Conservation (phyloP, 64 coral and sea anemone species). For the Anthopleura sola region DNA sequence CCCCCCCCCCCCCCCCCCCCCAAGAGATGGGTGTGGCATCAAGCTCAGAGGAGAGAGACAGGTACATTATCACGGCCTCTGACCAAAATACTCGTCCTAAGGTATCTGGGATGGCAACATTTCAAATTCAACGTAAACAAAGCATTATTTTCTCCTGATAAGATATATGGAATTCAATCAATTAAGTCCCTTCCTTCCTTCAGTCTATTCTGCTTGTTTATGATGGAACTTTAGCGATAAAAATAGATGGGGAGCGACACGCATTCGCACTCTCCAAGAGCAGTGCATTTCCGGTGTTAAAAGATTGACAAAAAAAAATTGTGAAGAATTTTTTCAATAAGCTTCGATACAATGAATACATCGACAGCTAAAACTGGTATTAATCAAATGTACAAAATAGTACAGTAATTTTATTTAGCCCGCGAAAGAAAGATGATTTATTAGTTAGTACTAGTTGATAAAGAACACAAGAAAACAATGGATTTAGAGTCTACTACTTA, state of each 20-base stretch:
- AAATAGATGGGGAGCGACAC: not conserved
- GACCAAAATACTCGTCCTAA: not conserved
- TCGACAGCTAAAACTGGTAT: no score
- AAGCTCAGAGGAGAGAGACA: no score
- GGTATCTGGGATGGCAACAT: not conserved
- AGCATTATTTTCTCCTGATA: not conserved
- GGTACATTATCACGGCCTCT: no score
- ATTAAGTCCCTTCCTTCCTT: not conserved
- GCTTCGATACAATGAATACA: no score
- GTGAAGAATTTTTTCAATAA: not conserved
- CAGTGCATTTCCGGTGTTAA: conserved; percentile 10
- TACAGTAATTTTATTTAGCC: no score
- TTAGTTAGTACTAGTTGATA: no score
- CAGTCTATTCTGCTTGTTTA: not conserved
- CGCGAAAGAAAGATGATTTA: no score
- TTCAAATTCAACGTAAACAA: not conserved
- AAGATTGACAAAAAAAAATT: not conserved
- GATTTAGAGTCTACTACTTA: no score
- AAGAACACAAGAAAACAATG: no score
- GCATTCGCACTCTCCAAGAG: not conserved
- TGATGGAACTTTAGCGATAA: not conserved
- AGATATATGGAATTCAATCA: not conserved
- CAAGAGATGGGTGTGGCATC: no score
- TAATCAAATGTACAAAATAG: no score
- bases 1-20: no score